phyloP scores from a whole-genome alignment of 2,888 invertebrate genomes.

The Drosophila pseudotalamancana region DNA sequence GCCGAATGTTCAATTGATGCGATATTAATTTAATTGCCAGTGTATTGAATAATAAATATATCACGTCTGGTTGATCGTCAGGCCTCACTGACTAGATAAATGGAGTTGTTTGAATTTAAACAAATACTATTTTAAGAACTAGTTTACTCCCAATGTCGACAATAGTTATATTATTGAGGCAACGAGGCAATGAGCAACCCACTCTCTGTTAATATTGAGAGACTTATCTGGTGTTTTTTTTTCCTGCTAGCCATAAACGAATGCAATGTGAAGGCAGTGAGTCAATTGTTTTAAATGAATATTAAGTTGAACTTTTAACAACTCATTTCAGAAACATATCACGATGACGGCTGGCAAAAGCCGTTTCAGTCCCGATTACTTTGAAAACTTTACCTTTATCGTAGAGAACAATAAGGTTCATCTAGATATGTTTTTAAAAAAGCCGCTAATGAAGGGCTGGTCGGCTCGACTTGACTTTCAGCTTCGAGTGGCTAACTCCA shows the following conservation, averaged over 20 bases:
- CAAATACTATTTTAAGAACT: neutral
- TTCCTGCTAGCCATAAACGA: neutral
- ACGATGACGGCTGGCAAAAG: slow-evolving; percentile 31
- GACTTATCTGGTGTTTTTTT: neutral
- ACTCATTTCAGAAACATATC: slow-evolving; percentile 32
- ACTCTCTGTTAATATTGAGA: neutral
- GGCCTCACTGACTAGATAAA: neutral
- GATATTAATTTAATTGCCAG: neutral
- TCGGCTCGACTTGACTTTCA: slow-evolving; percentile 49
- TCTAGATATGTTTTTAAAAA: slow-evolving; percentile 39
- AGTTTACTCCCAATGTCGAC: neutral
- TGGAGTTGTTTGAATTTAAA: neutral
- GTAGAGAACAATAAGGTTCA: slow-evolving; percentile 32
- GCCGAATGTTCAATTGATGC: slow-evolving; percentile 48
- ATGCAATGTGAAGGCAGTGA: slow-evolving; percentile 8
- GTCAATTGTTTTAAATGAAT: neutral
- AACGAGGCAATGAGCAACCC: neutral
- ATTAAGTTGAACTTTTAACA: neutral
- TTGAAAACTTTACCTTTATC: slow-evolving; percentile 42
- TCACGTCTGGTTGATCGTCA: slow-evolving; percentile 2
- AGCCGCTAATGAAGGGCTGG: slow-evolving; percentile 34
- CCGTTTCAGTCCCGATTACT: slow-evolving; percentile 34
- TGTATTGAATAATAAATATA: neutral
- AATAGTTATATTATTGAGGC: neutral
- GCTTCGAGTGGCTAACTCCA: slow-evolving; percentile 42